phyloP scores from a whole-genome alignment of 1,140 invertebrate genomes.

The Orchestia grillus region DNA sequence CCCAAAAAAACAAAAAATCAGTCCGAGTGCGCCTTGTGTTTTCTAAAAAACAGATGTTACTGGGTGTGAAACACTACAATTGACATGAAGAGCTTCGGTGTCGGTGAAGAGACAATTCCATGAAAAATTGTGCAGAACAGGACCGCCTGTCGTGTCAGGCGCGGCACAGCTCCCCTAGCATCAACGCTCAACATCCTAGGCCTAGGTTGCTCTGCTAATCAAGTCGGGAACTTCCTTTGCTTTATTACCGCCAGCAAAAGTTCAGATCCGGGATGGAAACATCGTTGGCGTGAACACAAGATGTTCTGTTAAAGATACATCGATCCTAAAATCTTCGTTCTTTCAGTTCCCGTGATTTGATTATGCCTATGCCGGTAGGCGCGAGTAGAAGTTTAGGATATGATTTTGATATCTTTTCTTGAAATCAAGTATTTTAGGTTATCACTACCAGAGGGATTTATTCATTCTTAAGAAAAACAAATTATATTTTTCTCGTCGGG shows the following conservation, averaged over 20 bases:
- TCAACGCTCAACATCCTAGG: neutral
- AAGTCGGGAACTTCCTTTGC: neutral
- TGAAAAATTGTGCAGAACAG: neutral
- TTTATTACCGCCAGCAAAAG: neutral
- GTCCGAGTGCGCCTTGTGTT: too few species aligned
- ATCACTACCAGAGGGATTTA: neutral
- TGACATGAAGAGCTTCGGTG: too few species aligned
- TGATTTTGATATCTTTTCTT: neutral
- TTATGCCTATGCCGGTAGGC: neutral
- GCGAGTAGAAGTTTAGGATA: neutral
- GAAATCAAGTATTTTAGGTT: neutral
- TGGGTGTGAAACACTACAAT: neutral
- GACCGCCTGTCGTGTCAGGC: neutral
- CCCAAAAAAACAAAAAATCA: too few species aligned
- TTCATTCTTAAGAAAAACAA: neutral
- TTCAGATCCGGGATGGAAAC: neutral
- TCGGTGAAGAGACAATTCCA: neutral
- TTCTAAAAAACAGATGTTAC: too few species aligned
- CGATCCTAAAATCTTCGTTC: neutral
- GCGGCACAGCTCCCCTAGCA: too few species aligned
- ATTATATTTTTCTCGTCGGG: neutral
- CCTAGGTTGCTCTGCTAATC: neutral
- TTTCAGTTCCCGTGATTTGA: neutral
- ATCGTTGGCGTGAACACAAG: neutral
- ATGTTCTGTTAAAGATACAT: neutral